phyloP scores from a whole-genome alignment of 1,140 invertebrate species.

The Zaprionus vittiger region DNA sequence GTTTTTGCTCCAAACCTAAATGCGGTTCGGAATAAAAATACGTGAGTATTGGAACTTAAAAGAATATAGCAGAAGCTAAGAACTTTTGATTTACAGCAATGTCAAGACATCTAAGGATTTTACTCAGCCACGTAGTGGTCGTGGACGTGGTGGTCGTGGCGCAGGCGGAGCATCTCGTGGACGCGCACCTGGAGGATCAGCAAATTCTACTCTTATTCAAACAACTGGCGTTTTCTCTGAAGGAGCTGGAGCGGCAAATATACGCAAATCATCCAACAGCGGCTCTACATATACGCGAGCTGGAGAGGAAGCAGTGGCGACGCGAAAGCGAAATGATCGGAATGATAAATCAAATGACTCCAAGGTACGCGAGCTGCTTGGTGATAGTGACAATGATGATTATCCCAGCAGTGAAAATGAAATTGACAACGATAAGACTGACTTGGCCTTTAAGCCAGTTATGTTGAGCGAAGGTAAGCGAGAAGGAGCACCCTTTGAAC shows the following conservation, averaged over 20 bases:
- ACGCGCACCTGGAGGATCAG: slow-evolving; percentile 56
- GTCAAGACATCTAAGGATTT: slow-evolving; percentile 81
- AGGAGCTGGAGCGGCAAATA: slow-evolving; percentile 71
- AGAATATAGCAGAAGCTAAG: background rate
- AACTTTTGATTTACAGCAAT: slow-evolving; percentile 45
- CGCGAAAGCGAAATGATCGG: slow-evolving; percentile 63
- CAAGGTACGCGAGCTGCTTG: slow-evolving; percentile 51
- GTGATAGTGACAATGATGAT: slow-evolving; percentile 58
- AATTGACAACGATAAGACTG: slow-evolving; percentile 74
- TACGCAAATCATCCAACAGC: slow-evolving; percentile 53
- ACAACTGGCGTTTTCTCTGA: slow-evolving; percentile 79
- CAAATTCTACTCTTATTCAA: slow-evolving; percentile 71
- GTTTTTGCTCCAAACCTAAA: slow-evolving; percentile 80
- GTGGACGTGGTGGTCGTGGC: slow-evolving; percentile 49
- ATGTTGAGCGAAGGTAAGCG: slow-evolving; percentile 67
- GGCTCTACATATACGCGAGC: slow-evolving; percentile 50
- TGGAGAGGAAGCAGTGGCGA: slow-evolving; percentile 56
- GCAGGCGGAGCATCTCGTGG: slow-evolving; percentile 45
- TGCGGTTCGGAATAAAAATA: slow-evolving; percentile 79
- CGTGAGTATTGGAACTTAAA: slow-evolving; percentile 56
- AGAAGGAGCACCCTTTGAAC: background rate
- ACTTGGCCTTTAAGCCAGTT: slow-evolving; percentile 64
- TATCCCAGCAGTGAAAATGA: slow-evolving; percentile 58
- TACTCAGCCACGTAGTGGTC: slow-evolving; percentile 54
- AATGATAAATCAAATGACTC: slow-evolving; percentile 59